A percentile compares a stretch with the other conserved stretches of the same genome.
Evolutionary conservation across 23 tunicate species (phyloP).

Genomic region (Pegea sp.): DNA sequence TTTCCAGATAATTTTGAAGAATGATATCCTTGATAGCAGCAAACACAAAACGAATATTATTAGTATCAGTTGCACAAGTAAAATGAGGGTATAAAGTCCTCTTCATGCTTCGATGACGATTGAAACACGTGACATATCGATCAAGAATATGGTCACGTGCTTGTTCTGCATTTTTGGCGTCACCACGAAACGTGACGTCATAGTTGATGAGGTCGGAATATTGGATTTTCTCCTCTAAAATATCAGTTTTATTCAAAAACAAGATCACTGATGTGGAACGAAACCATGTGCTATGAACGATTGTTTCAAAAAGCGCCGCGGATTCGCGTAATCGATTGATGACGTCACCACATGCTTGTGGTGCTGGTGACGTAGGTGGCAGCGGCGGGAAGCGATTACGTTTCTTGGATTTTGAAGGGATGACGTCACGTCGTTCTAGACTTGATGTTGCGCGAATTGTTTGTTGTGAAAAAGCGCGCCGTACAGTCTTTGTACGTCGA

Average conservation of each 20-base stretch:
- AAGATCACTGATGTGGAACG: conserved; percentile 63
- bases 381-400: too few relatives aligned
- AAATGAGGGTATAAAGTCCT: conserved; percentile 71
- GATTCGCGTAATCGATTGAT: too few relatives aligned
- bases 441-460: background rate
- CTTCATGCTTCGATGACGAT: conserved; percentile 27
- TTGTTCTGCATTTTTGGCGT: conserved; percentile 25
- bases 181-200: background rate
- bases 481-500: background rate
- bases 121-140: conserved; percentile 41
- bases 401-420: too few relatives aligned
- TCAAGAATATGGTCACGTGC: conserved; percentile 34
- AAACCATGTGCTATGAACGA: conserved; percentile 51
- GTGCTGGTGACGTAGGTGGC: too few relatives aligned
- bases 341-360: too few relatives aligned
- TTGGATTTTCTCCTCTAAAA: conserved; percentile 57
- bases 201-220: conserved; percentile 16
- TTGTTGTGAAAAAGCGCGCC: background rate
- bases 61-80: conserved; percentile 91
- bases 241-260: conserved; percentile 77
- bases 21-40: conserved; percentile 89
- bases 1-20: conserved; percentile 59
- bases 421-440: too few relatives aligned
- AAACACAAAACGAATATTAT: conserved; percentile 69
- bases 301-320: conserved; percentile 54